These are phyloP conservation scores for Sandelia bainsii DNA, from an alignment of 2,797 vertebrate species.

Conservation along the genomic window DNA sequence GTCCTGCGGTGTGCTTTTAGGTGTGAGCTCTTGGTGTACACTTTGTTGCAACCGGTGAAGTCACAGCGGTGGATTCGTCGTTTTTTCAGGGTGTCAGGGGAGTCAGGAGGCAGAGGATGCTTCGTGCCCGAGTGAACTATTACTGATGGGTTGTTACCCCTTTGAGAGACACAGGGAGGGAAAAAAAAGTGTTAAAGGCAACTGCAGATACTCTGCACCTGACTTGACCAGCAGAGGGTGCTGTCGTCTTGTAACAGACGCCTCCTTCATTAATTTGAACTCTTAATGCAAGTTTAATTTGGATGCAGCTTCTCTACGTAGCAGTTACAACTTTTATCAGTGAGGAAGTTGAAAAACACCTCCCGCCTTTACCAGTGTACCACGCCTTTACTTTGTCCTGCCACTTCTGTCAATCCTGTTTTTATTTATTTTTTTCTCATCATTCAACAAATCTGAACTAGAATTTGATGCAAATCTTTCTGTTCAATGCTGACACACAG, in stretches of 20 bases:
- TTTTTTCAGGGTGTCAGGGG: conserved; percentile 94
- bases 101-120: conserved; percentile 92
- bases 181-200: not conserved
- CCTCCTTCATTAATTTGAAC: conserved; percentile 21
- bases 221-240: conserved; percentile 46
- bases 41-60: conserved; percentile 96
- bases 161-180: conserved; percentile 57
- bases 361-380: conserved; percentile 37
- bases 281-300: conserved; percentile 29
- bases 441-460: conserved; percentile 6
- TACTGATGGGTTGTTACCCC: conserved; percentile 91
- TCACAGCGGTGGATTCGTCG: conserved; percentile 96
- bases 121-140: conserved; percentile 90
- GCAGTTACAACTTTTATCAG: conserved; percentile 47
- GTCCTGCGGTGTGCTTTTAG: conserved; percentile 98
- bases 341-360: conserved; percentile 61
- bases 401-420: conserved; percentile 12
- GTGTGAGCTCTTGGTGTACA: conserved; percentile 99
- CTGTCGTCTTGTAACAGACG: not conserved
- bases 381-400: conserved; percentile 43
- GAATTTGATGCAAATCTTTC: conserved; percentile 7
- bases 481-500: not conserved
- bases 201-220: not conserved
- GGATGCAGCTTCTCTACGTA: not conserved
- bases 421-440: not conserved